Conservation (phyloP, 1,140 invertebrate species). For the Lutraria rhynchaena region DNA sequence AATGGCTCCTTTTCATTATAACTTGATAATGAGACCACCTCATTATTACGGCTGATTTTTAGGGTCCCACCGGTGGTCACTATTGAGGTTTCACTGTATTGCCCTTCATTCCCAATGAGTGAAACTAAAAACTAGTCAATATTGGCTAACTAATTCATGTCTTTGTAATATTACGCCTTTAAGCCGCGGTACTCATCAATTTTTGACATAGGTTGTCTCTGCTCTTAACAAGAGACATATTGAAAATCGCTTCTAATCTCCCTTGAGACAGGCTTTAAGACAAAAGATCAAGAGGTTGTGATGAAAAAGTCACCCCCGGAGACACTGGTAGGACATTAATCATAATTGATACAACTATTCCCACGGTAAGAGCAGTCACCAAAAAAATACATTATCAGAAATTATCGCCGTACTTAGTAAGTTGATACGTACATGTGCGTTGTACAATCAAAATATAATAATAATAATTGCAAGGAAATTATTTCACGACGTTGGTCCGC, state of each 20-base stretch:
- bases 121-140: slow-evolving; percentile 16
- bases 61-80: no score
- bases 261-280: slow-evolving; percentile 48
- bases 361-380: slow-evolving; percentile 37
- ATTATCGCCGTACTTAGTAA: slow-evolving; percentile 46
- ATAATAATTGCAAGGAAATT: no score
- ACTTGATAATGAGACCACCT: no score
- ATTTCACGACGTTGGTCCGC: no score
- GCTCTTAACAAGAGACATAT: slow-evolving; percentile 55
- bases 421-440: no score
- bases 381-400: slow-evolving; percentile 33
- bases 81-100: no score
- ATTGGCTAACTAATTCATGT: slow-evolving; percentile 40
- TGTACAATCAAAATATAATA: no score
- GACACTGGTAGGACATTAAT: slow-evolving; percentile 41
- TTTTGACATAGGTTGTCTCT: slow-evolving; percentile 40
- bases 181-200: slow-evolving; percentile 43
- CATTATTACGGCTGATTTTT: no score
- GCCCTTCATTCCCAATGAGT: slow-evolving; percentile 12
- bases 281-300: slow-evolving; percentile 55
- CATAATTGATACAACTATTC: slow-evolving; percentile 40
- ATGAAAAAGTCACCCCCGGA: slow-evolving; percentile 50
- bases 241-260: slow-evolving; percentile 46
- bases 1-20: no score
- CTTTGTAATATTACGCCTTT: slow-evolving; percentile 45